Evolutionary conservation across 2,797 vertebrate species (phyloP).

Genomic region (Channa striata): DNA sequence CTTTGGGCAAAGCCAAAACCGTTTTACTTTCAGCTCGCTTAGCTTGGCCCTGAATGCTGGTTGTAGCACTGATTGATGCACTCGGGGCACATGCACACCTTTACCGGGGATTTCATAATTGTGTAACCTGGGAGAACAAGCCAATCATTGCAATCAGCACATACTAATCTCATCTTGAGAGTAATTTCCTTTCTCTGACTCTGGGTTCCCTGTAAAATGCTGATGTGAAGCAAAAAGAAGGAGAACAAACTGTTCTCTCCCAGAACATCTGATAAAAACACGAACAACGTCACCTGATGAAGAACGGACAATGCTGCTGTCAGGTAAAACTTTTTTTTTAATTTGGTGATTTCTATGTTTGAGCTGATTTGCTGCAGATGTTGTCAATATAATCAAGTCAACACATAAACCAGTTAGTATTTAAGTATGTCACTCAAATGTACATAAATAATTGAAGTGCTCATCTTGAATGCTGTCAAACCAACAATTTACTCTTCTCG

Average conservation of each 20-base stretch:
- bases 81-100: not conserved
- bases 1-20: not conserved
- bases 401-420: too few relatives aligned
- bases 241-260: constrained; percentile 33
- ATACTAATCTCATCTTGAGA: constrained; percentile 26
- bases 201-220: constrained; percentile 48
- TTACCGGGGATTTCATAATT: constrained; percentile 5
- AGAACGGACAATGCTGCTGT: constrained; percentile 44
- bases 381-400: too few relatives aligned
- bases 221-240: constrained; percentile 44
- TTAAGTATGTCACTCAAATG: too few relatives aligned
- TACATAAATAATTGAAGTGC: too few relatives aligned
- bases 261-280: constrained; percentile 45
- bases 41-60: not conserved
- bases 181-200: constrained; percentile 27
- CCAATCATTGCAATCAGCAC: not conserved
- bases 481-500: too few relatives aligned
- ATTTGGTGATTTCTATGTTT: not conserved
- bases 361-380: too few relatives aligned
- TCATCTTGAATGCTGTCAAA: too few relatives aligned
- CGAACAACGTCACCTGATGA: constrained; percentile 16
- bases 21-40: not conserved
- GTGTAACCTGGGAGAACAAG: constrained; percentile 3
- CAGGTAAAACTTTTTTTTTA: too few relatives aligned
- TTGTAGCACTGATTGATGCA: not conserved